Conservation (phyloP, 2,113 vertebrate genomes). For the Corythornis madagascariensis region DNA sequence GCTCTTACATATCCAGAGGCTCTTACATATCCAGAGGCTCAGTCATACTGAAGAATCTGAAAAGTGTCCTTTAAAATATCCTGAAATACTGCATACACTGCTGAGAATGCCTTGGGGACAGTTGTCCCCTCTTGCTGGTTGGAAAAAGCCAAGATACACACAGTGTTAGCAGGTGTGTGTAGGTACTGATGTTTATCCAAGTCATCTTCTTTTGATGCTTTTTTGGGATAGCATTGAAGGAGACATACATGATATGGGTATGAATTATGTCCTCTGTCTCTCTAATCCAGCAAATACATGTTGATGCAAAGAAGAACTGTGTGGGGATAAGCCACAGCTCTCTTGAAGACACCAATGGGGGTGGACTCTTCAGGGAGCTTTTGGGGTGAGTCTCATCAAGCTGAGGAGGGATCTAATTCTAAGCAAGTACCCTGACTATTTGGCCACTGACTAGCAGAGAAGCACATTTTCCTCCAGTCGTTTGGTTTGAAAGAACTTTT, state of each 20-base stretch:
- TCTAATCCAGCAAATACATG: background rate
- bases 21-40: no score
- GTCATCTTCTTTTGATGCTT: background rate
- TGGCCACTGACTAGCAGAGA: background rate
- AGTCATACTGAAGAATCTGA: background rate
- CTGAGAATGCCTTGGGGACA: background rate
- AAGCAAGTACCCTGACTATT: background rate
- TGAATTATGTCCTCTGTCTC: background rate
- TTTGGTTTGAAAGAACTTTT: background rate
- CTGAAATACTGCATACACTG: background rate
- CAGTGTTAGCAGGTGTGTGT: background rate
- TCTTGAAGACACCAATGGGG: background rate
- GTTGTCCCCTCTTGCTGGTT: fast-evolving
- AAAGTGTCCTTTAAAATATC: background rate
- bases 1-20: background rate
- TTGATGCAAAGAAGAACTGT: background rate
- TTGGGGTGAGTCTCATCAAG: background rate
- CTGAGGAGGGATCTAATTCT: background rate
- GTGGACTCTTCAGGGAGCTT: background rate
- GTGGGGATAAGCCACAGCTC: background rate
- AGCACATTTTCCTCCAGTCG: background rate
- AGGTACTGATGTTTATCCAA: background rate
- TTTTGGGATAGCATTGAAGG: background rate
- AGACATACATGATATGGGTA: background rate
- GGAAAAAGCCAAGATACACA: background rate